Conservation (phyloP, 1,140 invertebrate species). For the Tetranychus cinnabarinus region DNA sequence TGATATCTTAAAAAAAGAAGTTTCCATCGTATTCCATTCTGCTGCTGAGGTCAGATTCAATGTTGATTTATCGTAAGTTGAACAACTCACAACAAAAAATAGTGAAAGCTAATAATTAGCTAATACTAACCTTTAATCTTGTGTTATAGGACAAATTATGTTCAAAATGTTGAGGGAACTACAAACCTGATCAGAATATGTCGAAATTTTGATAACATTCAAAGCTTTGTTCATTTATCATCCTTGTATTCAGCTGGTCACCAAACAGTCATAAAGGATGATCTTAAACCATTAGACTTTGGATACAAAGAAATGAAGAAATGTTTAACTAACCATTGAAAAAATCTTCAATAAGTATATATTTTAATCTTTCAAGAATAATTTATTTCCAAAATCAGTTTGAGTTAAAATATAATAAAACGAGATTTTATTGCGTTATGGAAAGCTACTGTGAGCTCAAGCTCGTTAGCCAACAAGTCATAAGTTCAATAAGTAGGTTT, state of each 20-base stretch:
- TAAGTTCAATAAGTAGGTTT: no score
- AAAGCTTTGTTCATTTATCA: conserved; percentile 14
- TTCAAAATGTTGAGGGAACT: conserved; percentile 59
- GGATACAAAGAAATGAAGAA: neutral
- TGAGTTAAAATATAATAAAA: no score
- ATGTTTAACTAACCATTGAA: neutral
- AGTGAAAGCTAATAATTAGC: conserved; percentile 17
- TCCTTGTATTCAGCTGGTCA: conserved; percentile 28
- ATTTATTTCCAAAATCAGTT: no score
- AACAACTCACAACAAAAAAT: conserved; percentile 19
- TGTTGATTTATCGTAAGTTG: conserved; percentile 35
- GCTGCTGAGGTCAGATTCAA: conserved; percentile 93
- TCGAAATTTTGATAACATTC: conserved; percentile 10
- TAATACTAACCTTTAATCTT: neutral
- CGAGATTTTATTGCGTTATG: no score
- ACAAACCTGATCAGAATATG: conserved; percentile 38
- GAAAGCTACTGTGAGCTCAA: no score
- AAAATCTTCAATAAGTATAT: no score
- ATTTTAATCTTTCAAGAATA: no score
- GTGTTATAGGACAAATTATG: conserved; percentile 20
- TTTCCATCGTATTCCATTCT: conserved; percentile 85
- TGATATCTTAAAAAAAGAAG: conserved; percentile 36
- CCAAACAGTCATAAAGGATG: conserved; percentile 23
- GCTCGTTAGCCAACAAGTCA: no score
- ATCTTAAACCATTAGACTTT: conserved; percentile 36